Base-by-base conservation (phyloP, 1,140 invertebrate species). In the Cataglyphis hispanica region DNA sequence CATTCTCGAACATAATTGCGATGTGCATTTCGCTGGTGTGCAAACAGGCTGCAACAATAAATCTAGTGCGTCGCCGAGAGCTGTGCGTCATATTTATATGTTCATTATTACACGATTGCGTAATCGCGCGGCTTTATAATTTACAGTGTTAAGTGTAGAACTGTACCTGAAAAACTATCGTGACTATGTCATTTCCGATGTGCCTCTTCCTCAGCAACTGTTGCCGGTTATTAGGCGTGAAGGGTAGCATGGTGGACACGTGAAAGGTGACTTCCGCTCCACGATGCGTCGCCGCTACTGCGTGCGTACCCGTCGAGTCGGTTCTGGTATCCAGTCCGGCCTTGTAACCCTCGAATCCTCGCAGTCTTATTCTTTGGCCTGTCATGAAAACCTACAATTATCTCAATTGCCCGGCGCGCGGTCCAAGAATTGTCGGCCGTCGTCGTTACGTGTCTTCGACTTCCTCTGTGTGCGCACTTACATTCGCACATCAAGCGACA, bases 121-220 rank as follows among this genome's bases (percentile, higher is more conserved):
- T 66, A 74, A 83, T 61, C 56, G 67, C 22, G 63, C 31, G 11
- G 16, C 22, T 43, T 58, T 16, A 31, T 31, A 81, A 60, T 83
- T 83, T 22, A 27, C 64, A 31, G 2, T 25, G 16, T 27, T 37
- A 37, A 37, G 13, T 3, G 34, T 40, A 25, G 43, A 43, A 46
- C 37, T 22, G 67, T 90, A 94, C 94, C 92, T 99, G 99, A 96
- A 99, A 99, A 61, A 99, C 98, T 90, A 99, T 98, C 7, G 98
- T 99, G n/a, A 99, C 98, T 93, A 99, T 99, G 94, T 99, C 98
- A 94, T 99, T 99, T 85, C 98, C 98, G 92, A 99, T 99, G 95
- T 99, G 98, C 60, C 98, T 96, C 94, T 99, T 99, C 86, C 98
- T 96, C 84, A 99, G 96, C 86, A 99, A 95, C 95, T 99, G 98